A percentile compares a stretch with the other conserved stretches of the same genome.
Conservation (phyloP, 2,797 vertebrate species). For the Ataeniobius toweri region DNA sequence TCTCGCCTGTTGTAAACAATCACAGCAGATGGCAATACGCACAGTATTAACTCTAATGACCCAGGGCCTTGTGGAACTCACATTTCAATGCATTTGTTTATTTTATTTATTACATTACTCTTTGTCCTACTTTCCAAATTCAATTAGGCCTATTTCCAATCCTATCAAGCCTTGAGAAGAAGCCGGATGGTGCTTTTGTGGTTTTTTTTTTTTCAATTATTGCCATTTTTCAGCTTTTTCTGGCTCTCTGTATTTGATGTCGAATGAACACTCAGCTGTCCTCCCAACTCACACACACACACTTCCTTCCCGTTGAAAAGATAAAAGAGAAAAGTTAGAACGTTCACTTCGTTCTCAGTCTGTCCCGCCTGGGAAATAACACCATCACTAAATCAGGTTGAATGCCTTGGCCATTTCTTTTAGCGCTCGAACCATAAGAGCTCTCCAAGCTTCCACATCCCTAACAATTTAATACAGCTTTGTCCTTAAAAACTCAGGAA, state of each 20-base stretch:
- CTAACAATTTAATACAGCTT: conserved; percentile 36
- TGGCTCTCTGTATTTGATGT: conserved; percentile 23
- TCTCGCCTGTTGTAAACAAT: conserved; percentile 93
- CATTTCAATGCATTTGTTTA: conserved; percentile 81
- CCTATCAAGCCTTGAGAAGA: conserved; percentile 64
- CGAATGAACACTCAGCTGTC: conserved; percentile 19
- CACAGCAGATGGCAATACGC: conserved; percentile 90
- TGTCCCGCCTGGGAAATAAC: conserved; percentile 63
- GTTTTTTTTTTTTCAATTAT: conserved; percentile 33
- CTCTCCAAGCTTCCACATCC: conserved; percentile 35
- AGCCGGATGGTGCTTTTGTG: conserved; percentile 28
- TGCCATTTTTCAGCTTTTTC: conserved; percentile 59
- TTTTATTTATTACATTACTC: conserved; percentile 80
- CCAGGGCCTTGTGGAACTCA: conserved; percentile 83
- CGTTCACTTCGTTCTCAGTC: conserved; percentile 29
- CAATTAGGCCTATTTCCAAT: conserved; percentile 76
- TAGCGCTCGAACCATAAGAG: conserved; percentile 31
- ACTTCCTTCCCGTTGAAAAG: not conserved
- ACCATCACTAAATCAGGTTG: conserved; percentile 32
- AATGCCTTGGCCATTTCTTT: conserved; percentile 32
- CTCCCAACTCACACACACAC: too few species aligned
- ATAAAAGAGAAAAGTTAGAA: conserved; percentile 27
- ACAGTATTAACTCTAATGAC: conserved; percentile 89
- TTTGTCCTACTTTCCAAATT: conserved; percentile 84
- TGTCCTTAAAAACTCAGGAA: conserved; percentile 42